These are phyloP conservation scores for Drosophila helvetica DNA, from an alignment of 2,888 invertebrate species.

Conservation along the genomic window DNA sequence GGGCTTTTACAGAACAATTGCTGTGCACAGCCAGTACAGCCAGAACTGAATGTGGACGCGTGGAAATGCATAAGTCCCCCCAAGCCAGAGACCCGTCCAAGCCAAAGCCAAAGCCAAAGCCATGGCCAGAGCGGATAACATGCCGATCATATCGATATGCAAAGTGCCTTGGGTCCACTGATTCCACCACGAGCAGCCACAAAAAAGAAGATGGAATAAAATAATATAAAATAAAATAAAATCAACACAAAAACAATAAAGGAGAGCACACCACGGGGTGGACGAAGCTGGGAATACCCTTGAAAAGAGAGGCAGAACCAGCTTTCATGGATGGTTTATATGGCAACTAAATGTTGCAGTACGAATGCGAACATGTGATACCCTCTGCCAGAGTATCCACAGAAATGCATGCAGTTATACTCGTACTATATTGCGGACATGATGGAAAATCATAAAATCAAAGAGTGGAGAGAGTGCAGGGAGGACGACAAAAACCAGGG, in stretches of 20 bases:
- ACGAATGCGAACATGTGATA: neutral
- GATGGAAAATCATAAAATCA: constrained; percentile 44
- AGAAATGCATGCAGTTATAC: constrained; percentile 14
- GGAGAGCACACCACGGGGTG: too few species aligned
- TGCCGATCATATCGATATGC: constrained; percentile 57
- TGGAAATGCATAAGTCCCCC: constrained; percentile 17
- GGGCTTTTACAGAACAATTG: constrained; percentile 7
- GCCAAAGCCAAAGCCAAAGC: constrained; percentile 16
- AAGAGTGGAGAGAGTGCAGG: constrained; percentile 18
- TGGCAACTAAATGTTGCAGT: too few species aligned
- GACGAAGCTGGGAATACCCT: constrained; percentile 3
- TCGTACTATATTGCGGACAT: constrained; percentile 12
- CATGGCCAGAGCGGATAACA: constrained; percentile 52
- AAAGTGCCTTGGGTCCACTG: constrained; percentile 47
- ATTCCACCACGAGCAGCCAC: constrained; percentile 22
- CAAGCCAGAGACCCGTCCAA: constrained; percentile 5
- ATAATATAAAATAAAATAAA: constrained; percentile 30
- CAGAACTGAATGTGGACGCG: neutral
- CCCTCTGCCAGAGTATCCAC: constrained; percentile 9
- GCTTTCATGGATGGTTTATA: too few species aligned
- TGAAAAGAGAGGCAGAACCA: too few species aligned
- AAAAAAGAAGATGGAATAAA: constrained; percentile 34
- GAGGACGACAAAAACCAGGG: constrained; percentile 8
- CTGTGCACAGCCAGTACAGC: neutral
- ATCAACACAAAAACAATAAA: neutral